Base-by-base conservation (phyloP, 2,797 vertebrate genomes). In the Rhabdomys pumilio region DNA sequence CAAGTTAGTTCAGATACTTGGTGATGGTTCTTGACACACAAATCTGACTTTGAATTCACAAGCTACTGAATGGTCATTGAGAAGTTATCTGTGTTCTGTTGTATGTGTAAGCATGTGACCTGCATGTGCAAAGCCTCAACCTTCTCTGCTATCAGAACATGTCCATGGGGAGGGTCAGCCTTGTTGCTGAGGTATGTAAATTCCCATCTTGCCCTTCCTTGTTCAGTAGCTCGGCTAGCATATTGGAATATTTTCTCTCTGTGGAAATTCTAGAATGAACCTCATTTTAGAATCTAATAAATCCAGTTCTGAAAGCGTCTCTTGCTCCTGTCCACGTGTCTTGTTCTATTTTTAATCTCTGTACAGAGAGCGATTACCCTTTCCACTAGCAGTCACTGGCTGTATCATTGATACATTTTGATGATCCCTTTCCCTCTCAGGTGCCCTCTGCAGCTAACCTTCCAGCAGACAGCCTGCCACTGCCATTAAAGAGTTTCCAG, bases 361-460 rank as follows among this genome's bases (percentile, higher is more conserved):
- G 94, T 44, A 61, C 84, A 89, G 87, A 53, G 91, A 84, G 61
- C 9, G 79, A 67, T 92, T 63, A 89, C 50, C 89, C 83, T 61
- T 95, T 97, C 84, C 76, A 63, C 55, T 44, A 73, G 57, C 79
- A 61, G 41, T 47, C 89, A 53, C 31, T 53, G 77, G 96, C 75
- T 47, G 5, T 15, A 82, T 84, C 72, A 75, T 86, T 50, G 73
- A 55, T 85, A 31, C 26, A 63, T 65, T 96, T 94, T 41, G 93
- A 38, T 89, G 76, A 91, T 97, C 93, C 84, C 41, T 94, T 97
- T 97, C 69, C 79, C 65, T 87, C 93, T 80, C 69, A 96, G 82
- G 31, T 93, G 89, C 59, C 73, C 89, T 96, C 91, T 97, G 41
- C 85, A 95, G 85, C 61, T 80, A 50, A 95, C 93, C 95, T 98